Base-by-base conservation (phyloP, 2,888 invertebrate species). In the Tetheella fluctuosa region DNA sequence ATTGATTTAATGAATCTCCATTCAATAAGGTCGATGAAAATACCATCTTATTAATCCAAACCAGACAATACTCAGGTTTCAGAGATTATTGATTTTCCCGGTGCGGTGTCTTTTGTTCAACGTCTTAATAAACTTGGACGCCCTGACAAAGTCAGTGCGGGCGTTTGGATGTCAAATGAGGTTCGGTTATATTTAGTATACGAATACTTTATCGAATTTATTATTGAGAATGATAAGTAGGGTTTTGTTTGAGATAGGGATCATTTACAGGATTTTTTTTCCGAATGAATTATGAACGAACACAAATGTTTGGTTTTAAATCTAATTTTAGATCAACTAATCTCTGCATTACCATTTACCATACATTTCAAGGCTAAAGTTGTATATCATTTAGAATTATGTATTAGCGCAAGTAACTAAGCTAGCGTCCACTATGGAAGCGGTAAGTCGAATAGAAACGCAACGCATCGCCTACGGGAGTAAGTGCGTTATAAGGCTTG, bases 111-210 rank as follows among this genome's bases (percentile, higher is more conserved):
- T 37, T n/a, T 34, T 34, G 12, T 55, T 28, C n/a, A 8, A n/a
- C 28, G 56, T 28, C 17, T 34, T 65, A 56, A 61, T 59, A 59
- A 59, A 28, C 23, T 55, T 28, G 61, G 59, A 64, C 70, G 63
- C 57, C 63, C 62, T 30, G 13, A 39, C 73, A 73, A 73, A 59
- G 71, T 68, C 73, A 66, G 23, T 7, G 59, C 64, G 70, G 65
- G 48, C 71, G 59, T 69, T 67, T 70, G 60, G 55, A 68, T 64
- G 73, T 68, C 67, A 48, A 48, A 64, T 60, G 57, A 58, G 59
- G 20, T 15, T 5, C 30, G 15, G n/a, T 17, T 30, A n/a, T 34
- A 55, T 55, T 34, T 20, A 55, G 55, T 17, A 25, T 30, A 28
- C 34, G 20, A 17, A 17, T 42, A 17, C 15, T 42, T 1, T 34